Base-by-base conservation (phyloP, 2,113 vertebrate genomes). In the Syrrhaptes paradoxus region DNA sequence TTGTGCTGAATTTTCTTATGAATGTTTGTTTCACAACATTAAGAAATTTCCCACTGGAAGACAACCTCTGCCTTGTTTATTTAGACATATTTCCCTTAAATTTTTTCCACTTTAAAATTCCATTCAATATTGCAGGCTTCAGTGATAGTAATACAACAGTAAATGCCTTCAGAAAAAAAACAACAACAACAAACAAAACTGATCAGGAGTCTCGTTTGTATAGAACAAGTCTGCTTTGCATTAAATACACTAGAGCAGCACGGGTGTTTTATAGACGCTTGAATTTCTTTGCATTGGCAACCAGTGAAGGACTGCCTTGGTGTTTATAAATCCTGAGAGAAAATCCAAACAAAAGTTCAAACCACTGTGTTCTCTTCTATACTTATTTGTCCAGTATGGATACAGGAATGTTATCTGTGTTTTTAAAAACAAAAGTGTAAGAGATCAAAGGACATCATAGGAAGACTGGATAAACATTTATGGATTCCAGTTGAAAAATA, bases 381-480 rank as follows among this genome's bases (percentile, higher is more conserved):
- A 43, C n/a, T 74, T 85, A 68, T 86, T 92, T 93, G 75, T 86
- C 32, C 73, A 48, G 21, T 67, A 84, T 36, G 25, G 38, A 26
- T 90, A 74, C 61, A 72, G 65, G 70, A 92, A 90, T 90, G 70
- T 89, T 92, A 90, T 90, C 65, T 89, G 36, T 71, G 72, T 36
- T 80, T 77, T 90, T 67, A 26, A 75, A 94, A 92, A 86, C 65
- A 80, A 94, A 93, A 85, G 54, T 6, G 1, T 65, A 55, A 38
- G 45, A 81, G 75, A 96, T 95, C 83, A 95, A 95, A 96, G 80
- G 24, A 92, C 10, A 13, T 93, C 76, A 89, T 43, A 84, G 73
- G 83, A 90, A 83, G 34, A 52, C 21, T 57, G 45, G 76, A 71
- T 93, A 95, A 90, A 96, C 45, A 86, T 80, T 95, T 84, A n/a